phyloP scores from a whole-genome alignment of 2,888 invertebrate species.

The Euclidia mi region DNA sequence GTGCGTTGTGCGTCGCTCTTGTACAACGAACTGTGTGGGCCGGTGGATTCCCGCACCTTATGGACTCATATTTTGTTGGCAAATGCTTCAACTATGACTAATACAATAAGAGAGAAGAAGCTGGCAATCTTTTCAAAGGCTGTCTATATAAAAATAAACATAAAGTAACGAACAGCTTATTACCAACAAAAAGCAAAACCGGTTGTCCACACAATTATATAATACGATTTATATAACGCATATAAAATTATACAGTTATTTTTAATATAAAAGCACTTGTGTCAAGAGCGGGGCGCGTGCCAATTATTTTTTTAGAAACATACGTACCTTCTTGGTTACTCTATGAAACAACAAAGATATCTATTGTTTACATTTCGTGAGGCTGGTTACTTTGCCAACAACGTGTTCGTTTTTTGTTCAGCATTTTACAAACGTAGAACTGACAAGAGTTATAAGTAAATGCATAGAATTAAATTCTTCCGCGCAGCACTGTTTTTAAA shows the following conservation, averaged over 20 bases:
- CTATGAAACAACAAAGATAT: conserved; percentile 20
- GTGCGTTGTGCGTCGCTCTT: not conserved
- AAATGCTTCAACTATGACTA: conserved; percentile 29
- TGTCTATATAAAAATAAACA: no score
- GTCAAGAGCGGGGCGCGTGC: conserved; percentile 15
- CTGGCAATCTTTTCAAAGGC: no score
- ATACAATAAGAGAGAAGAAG: not conserved
- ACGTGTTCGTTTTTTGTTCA: conserved; percentile 10
- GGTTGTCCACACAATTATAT: conserved; percentile 11
- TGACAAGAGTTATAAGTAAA: conserved; percentile 16
- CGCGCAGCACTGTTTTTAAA: not conserved
- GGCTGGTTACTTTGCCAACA: conserved; percentile 16
- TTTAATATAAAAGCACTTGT: conserved; percentile 13
- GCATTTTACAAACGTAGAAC: conserved; percentile 1
- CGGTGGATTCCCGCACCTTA: conserved; percentile 29
- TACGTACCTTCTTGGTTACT: conserved; percentile 5
- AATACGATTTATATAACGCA: conserved; percentile 6
- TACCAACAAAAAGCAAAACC: not conserved
- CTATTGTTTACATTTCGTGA: conserved; percentile 20
- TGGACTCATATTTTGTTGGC: conserved; percentile 29
- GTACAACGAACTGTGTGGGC: conserved; percentile 25
- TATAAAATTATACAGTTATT: conserved; percentile 15
- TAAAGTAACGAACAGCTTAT: no score
- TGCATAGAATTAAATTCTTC: conserved; percentile 2
- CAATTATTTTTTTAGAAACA: conserved; percentile 18